Evolutionary conservation across 2,888 invertebrate species (phyloP).

Genomic region (Helleia helle): DNA sequence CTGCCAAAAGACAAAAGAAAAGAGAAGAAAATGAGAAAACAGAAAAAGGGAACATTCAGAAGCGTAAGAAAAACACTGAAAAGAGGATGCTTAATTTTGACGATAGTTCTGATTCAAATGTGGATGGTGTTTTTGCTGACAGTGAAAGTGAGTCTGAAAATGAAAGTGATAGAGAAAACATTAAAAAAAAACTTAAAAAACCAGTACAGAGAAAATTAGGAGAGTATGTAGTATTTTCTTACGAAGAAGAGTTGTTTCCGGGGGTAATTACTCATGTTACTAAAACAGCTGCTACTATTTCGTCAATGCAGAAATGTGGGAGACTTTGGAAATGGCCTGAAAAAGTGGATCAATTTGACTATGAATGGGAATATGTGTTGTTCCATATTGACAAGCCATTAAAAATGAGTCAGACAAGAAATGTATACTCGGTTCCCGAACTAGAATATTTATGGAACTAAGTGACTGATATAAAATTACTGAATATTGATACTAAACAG

Average conservation of each 20-base stretch:
- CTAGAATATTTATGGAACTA: conserved; percentile 15
- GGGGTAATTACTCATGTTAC: conserved; percentile 14
- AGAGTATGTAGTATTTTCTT: conserved; percentile 18
- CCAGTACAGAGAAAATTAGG: conserved; percentile 8
- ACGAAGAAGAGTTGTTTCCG: conserved; percentile 17
- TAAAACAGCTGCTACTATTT: conserved; percentile 16
- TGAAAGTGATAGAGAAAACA: conserved; percentile 14
- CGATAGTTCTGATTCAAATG: conserved; percentile 13
- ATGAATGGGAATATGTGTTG: conserved; percentile 15
- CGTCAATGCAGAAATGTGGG: conserved; percentile 16
- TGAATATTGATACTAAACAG: no score
- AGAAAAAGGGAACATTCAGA: conserved; percentile 14
- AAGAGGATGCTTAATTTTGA: conserved; percentile 11
- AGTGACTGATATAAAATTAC: no score
- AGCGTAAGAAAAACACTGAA: conserved; percentile 13
- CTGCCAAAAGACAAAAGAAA: conserved; percentile 15
- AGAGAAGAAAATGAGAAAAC: conserved; percentile 13
- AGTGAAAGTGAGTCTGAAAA: conserved; percentile 17
- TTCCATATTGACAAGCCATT: conserved; percentile 16
- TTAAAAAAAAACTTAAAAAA: conserved; percentile 9
- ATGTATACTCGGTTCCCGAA: no score
- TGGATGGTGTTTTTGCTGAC: conserved; percentile 11
- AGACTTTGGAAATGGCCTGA: conserved; percentile 17
- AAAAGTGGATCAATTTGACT: conserved; percentile 15
- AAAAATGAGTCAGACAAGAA: conserved; percentile 17